Evolutionary conservation across 2,797 vertebrate species (phyloP).

Genomic region (Anniella stebbinsi): DNA sequence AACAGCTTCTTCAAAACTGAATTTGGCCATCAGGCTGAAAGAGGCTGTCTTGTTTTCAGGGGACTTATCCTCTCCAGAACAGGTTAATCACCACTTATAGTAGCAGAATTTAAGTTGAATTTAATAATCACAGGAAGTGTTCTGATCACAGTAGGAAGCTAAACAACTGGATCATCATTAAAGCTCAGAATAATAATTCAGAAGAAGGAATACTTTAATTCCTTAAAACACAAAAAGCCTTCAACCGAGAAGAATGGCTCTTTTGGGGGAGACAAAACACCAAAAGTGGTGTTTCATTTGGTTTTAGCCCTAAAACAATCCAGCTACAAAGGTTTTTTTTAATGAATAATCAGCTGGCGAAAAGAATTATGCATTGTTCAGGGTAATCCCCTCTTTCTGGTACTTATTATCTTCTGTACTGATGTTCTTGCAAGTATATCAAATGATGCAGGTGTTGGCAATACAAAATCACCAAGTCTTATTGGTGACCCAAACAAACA

Average conservation of each 20-base stretch:
- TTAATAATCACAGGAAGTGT: neutral
- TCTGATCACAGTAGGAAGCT: neutral
- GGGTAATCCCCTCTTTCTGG: too few relatives aligned
- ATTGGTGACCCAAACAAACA: neutral
- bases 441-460: neutral
- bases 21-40: too few relatives aligned
- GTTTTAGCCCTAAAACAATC: neutral
- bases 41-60: too few relatives aligned
- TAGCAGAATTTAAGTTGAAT: neutral
- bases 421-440: neutral
- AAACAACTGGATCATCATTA: neutral
- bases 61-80: neutral
- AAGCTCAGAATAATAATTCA: neutral
- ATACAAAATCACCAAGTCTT: neutral
- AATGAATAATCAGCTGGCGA: neutral
- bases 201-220: neutral
- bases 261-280: neutral
- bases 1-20: too few relatives aligned
- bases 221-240: neutral
- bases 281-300: too few relatives aligned
- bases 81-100: neutral
- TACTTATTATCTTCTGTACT: neutral
- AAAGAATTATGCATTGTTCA: neutral
- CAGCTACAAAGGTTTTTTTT: neutral
- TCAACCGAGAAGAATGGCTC: neutral